A percentile compares a stretch with the other conserved stretches of the same genome.
These are phyloP conservation scores for Parnassius smintheus DNA, from an alignment of 2,888 invertebrate species.

Conservation along the genomic window DNA sequence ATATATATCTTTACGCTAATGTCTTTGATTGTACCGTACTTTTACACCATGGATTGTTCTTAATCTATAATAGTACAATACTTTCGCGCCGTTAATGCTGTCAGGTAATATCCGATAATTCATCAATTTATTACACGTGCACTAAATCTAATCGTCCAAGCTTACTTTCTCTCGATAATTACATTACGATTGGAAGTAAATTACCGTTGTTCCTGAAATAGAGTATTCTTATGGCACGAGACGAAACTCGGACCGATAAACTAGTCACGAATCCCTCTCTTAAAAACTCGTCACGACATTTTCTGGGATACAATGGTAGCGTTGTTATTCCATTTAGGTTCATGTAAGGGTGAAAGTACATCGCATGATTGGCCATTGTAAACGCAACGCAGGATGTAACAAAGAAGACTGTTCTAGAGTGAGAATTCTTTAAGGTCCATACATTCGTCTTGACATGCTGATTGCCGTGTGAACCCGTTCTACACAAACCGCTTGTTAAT, in stretches of 20 bases:
- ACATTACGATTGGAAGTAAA: conserved; percentile 59
- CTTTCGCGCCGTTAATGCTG: background rate
- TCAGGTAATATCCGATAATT: conserved; percentile 5
- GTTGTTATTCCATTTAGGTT: conserved; percentile 71
- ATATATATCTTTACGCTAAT: no score
- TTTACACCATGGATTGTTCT: no score
- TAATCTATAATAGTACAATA: no score
- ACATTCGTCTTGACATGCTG: conserved; percentile 62
- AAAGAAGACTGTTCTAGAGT: conserved; percentile 59
- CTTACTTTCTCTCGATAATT: conserved; percentile 68
- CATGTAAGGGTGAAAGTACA: conserved; percentile 71
- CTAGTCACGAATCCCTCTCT: conserved; percentile 73
- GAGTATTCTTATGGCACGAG: conserved; percentile 65
- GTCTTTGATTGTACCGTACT: no score
- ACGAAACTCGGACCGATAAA: conserved; percentile 58
- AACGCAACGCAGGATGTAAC: conserved; percentile 41
- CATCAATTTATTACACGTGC: conserved; percentile 18
- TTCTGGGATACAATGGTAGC: conserved; percentile 64
- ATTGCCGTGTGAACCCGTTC: conserved; percentile 69
- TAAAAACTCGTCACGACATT: conserved; percentile 67
- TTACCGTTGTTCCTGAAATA: conserved; percentile 62
- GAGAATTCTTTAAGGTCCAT: conserved; percentile 61
- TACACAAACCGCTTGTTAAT: conserved; percentile 54
- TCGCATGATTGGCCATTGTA: conserved; percentile 70
- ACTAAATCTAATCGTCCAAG: conserved; percentile 45